phyloP scores from a whole-genome alignment of 2,113 vertebrate species.

The Macrotus californicus region DNA sequence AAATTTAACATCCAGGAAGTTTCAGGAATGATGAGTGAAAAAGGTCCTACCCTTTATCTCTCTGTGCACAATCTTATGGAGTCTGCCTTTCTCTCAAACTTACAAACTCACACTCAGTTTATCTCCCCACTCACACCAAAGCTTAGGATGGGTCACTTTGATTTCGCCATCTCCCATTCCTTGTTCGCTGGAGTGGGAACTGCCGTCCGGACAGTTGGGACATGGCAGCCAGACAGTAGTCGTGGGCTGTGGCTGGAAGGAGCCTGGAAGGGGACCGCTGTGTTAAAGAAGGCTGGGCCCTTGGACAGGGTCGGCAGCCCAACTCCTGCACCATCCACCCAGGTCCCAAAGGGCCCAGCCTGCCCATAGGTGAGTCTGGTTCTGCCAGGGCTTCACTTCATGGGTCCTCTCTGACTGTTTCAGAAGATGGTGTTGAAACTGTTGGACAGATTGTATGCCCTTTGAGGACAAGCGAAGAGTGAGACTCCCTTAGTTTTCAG shows the following conservation, averaged over 20 bases:
- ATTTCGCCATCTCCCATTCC: background rate
- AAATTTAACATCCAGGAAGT: constrained; percentile 48
- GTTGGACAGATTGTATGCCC: background rate
- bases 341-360: background rate
- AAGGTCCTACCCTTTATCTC: background rate
- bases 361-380: background rate
- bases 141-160: background rate
- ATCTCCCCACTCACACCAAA: background rate
- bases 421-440: background rate
- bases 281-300: background rate
- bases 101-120: background rate
- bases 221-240: background rate
- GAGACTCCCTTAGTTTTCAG: background rate
- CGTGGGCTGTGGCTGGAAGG: background rate
- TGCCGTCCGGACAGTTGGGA: background rate
- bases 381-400: background rate
- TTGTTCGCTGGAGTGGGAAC: background rate
- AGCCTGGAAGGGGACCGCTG: background rate
- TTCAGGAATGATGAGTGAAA: background rate
- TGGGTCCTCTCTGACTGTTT: background rate
- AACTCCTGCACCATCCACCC: rapidly evolving
- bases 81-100: background rate
- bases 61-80: background rate
- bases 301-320: background rate
- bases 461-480: background rate